Base-by-base conservation (phyloP, 1,140 invertebrate species). In the Drosophila auraria region DNA sequence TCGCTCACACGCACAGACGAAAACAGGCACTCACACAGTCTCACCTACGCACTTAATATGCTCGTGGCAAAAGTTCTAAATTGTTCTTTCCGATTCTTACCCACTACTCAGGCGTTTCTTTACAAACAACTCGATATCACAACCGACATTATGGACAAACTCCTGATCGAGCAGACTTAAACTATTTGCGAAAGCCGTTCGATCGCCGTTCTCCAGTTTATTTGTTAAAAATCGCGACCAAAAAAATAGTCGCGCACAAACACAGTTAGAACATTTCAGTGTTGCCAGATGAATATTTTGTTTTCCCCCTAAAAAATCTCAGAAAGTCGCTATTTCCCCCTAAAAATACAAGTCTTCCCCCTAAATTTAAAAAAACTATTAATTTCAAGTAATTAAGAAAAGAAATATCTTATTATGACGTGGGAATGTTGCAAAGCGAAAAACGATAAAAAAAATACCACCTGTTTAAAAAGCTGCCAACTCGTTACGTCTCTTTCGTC, bases 71-170 rank as follows among this genome's bases (percentile, higher is more conserved):
- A 69, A 79, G 64, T 91, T 87, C 80, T 87, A 81, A 82, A 57
- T 60, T 58, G 59, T 69, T 69, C 50, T 15, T 69, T 45, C 15
- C 44, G 33, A 25, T 23, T 82, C 91, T 91, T 91, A 92, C 91
- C 91, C 79, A 78, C 80, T 77, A 54, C 71, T 91, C 27, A 86
- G 59, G 12, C 89, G 83, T 49, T 91, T 86, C 53, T 90, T 91
- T 62, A 93, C 71, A 75, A 92, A 93, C 20, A 82, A 61, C 54
- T 91, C 81, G 64, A 93, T 93, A 75, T 93, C 92, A 75, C 80
- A 78, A 70, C 77, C 89, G 79, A 93, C 84, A 92, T 93, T 93
- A 61, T 92, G 78, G 14, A 92, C 80, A 79, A 92, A 93, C 54
- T 93, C 87, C 47, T 93, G 90, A 71, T 93, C 92, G 47, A 71